These are phyloP conservation scores for Ylistrum balloti DNA, from an alignment of 1,140 invertebrate genomes.

Conservation along the genomic window DNA sequence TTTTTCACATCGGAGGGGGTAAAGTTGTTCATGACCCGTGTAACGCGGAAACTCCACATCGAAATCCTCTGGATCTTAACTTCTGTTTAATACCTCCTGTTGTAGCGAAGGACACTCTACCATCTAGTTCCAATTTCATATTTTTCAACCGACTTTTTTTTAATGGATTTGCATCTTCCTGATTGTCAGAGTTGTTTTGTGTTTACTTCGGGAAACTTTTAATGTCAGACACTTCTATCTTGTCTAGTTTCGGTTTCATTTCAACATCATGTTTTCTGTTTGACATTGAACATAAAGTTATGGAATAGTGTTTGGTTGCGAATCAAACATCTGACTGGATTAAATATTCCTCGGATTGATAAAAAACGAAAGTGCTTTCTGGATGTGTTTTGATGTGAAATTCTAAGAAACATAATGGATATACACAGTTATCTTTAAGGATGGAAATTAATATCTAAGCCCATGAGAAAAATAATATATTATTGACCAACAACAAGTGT, in stretches of 20 bases:
- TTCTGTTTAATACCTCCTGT: background rate
- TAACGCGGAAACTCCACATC: background rate
- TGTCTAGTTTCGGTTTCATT: slow-evolving; percentile 19
- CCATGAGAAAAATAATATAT: background rate
- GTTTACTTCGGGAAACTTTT: background rate
- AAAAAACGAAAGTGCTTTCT: background rate
- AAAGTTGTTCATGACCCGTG: background rate
- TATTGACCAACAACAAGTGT: background rate
- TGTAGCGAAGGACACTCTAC: background rate
- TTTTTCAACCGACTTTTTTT: slow-evolving; percentile 3
- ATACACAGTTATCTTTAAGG: background rate
- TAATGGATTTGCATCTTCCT: background rate
- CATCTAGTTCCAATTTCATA: background rate
- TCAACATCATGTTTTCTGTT: background rate
- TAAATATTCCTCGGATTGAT: background rate
- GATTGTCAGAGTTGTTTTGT: background rate
- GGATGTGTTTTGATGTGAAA: background rate
- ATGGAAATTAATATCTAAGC: background rate
- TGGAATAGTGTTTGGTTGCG: background rate
- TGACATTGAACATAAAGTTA: background rate
- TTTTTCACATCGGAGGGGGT: slow-evolving; percentile 31
- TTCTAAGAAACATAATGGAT: background rate
- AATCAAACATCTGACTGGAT: background rate
- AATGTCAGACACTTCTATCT: slow-evolving; percentile 8
- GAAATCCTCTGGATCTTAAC: slow-evolving; percentile 16